Conservation (phyloP, 30 jellyfish, hydroid and myxozoan species). For the Nemopilema nomurai region DNA sequence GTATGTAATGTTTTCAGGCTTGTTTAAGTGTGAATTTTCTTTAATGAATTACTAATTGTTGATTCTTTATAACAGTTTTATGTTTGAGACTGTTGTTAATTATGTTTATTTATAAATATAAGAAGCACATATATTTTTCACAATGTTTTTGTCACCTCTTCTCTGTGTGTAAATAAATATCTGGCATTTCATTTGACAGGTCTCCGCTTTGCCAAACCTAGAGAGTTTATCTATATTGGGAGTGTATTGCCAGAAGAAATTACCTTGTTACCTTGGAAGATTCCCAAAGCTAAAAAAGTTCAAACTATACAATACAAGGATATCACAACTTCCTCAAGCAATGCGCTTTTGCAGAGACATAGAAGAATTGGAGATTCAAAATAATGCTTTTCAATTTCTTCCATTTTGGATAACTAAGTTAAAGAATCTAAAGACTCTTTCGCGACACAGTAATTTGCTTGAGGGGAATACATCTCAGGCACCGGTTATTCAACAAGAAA, state of each 20-base stretch:
- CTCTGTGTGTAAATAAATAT: too few relatives aligned
- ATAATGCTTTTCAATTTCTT: background rate
- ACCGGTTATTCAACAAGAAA: background rate
- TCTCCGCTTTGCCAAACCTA: constrained; percentile 12
- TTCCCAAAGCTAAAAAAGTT: background rate
- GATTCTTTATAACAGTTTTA: too few relatives aligned
- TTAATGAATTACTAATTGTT: too few relatives aligned
- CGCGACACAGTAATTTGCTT: constrained; percentile 1
- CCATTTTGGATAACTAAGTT: constrained; percentile 38
- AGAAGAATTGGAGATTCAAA: constrained; percentile 3
- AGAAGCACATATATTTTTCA: too few relatives aligned
- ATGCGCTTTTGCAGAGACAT: constrained; percentile 8
- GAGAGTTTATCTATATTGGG: background rate
- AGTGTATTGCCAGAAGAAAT: background rate
- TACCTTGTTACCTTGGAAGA: background rate
- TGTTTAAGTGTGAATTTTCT: too few relatives aligned
- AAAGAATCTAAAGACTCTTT: constrained; percentile 9
- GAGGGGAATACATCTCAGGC: background rate
- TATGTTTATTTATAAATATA: too few relatives aligned
- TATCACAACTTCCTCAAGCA: constrained; percentile 1
- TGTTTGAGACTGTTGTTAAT: too few relatives aligned
- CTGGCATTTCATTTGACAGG: background rate
- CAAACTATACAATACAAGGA: background rate
- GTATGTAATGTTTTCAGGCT: background rate
- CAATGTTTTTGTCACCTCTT: too few relatives aligned